Conservation (phyloP, 2,113 vertebrate species). For the Trichechus manatus region DNA sequence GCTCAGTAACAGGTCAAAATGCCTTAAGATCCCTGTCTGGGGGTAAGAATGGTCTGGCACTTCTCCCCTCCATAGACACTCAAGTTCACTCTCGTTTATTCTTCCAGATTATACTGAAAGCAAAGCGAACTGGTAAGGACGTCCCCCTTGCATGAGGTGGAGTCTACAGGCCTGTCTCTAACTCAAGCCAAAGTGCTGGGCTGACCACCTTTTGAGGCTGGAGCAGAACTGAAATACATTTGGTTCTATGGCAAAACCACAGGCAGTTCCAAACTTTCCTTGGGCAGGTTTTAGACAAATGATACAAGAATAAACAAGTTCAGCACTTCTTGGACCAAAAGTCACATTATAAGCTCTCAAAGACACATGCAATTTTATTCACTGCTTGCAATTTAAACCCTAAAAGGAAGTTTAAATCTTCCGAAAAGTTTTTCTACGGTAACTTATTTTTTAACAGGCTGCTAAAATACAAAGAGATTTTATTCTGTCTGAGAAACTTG, state of each 20-base stretch:
- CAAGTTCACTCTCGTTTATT: neutral
- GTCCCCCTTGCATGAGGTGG: neutral
- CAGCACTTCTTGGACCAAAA: constrained; percentile 62
- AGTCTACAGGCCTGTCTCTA: neutral
- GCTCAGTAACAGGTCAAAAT: constrained; percentile 65
- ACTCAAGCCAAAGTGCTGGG: neutral
- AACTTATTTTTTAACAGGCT: constrained; percentile 7
- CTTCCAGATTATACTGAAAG: constrained; percentile 27
- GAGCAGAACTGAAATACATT: constrained; percentile 54
- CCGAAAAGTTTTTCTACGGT: neutral
- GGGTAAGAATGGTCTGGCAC: neutral
- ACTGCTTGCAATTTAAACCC: constrained; percentile 58
- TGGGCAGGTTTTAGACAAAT: constrained; percentile 36
- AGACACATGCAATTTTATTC: constrained; percentile 48
- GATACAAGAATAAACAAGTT: constrained; percentile 63
- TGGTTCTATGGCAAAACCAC: constrained; percentile 27
- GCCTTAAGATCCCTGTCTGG: constrained; percentile 35
- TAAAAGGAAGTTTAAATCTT: constrained; percentile 58
- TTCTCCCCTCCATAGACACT: neutral
- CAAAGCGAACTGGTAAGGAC: neutral
- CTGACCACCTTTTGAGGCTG: neutral
- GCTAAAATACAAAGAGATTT: constrained; percentile 41
- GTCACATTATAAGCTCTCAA: constrained; percentile 41
- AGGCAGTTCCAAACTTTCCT: constrained; percentile 35
- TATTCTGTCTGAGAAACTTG: constrained; percentile 81